A percentile compares a stretch with the other conserved stretches of the same genome.
phyloP scores from a whole-genome alignment of 92 coral and sea anemone species.

The Plumapathes pennacea region DNA sequence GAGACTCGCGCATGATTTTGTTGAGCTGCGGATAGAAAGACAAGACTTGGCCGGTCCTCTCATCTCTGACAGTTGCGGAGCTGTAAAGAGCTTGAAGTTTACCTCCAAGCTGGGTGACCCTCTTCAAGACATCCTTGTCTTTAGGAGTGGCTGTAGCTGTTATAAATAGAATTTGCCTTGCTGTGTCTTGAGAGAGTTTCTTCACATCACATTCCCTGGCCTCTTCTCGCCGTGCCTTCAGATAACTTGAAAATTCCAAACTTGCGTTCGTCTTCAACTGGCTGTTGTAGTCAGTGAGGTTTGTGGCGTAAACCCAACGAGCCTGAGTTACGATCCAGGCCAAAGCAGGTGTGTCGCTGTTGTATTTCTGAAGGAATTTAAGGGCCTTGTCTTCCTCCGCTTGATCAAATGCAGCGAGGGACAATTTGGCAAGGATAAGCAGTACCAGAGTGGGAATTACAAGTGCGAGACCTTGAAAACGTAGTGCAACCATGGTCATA shows the following conservation, averaged over 20 bases:
- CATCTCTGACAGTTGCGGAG: conserved; percentile 53
- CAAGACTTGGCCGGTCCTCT: conserved; percentile 19
- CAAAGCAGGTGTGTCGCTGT: conserved; percentile 18
- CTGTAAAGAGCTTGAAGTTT: conserved; percentile 65
- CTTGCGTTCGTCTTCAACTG: conserved; percentile 32
- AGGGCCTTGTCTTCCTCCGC: conserved; percentile 35
- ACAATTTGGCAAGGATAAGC: no score
- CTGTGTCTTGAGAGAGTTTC: conserved; percentile 57
- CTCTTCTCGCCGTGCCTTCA: conserved; percentile 49
- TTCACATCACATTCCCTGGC: conserved; percentile 60
- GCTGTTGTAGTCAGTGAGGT: conserved; percentile 64
- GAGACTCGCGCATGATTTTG: conserved; percentile 55
- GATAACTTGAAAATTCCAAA: conserved; percentile 42
- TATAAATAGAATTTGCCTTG: conserved; percentile 67
- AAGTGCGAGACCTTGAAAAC: no score
- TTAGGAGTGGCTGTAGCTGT: conserved; percentile 58
- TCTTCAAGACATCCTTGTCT: conserved; percentile 43
- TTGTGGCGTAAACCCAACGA: conserved; percentile 68
- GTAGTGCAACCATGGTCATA: no score
- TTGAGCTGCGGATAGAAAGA: conserved; percentile 66
- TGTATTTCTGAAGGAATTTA: conserved; percentile 49
- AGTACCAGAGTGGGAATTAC: no score
- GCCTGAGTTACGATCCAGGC: conserved; percentile 21
- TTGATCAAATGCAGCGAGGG: conserved; percentile 10
- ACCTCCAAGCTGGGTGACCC: conserved; percentile 33